Conservation (phyloP, 2,888 invertebrate species). For the Zele albiditarsus region DNA sequence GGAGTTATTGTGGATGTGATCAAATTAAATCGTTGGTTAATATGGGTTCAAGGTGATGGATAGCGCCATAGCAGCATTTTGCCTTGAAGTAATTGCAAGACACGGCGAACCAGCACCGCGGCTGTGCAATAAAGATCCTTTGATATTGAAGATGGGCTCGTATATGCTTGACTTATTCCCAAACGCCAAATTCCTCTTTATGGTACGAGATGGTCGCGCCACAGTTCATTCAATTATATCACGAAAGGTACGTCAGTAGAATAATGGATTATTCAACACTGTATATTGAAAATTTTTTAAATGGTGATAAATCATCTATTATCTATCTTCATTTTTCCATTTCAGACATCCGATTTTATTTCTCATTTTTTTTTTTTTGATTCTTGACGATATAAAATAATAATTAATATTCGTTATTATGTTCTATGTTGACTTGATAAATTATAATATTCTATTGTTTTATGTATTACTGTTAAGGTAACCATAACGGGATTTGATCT, state of each 20-base stretch:
- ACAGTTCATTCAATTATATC: slow-evolving; percentile 99
- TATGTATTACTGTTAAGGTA: slow-evolving; percentile 71
- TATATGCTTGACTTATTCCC: slow-evolving; percentile 97
- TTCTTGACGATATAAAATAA: too few species aligned
- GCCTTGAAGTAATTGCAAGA: slow-evolving; percentile 94
- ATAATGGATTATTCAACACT: not conserved
- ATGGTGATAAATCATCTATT: too few species aligned
- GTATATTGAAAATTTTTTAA: too few species aligned
- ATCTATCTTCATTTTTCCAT: too few species aligned
- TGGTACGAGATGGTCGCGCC: slow-evolving; percentile 98
- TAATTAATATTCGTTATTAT: too few species aligned
- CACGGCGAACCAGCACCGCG: slow-evolving; percentile 96
- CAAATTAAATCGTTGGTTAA: not conserved
- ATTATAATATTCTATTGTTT: not conserved
- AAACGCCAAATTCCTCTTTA: slow-evolving; percentile 97
- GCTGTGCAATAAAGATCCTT: slow-evolving; percentile 99
- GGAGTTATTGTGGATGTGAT: too few species aligned
- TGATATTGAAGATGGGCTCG: slow-evolving; percentile 96
- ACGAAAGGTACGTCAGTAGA: slow-evolving; percentile 80
- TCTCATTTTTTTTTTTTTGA: too few species aligned
- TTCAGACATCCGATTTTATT: too few species aligned
- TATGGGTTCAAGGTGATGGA: slow-evolving; percentile 81
- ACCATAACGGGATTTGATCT: slow-evolving; percentile 96
- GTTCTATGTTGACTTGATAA: slow-evolving; percentile 23
- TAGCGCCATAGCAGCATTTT: slow-evolving; percentile 96